phyloP scores from a whole-genome alignment of 1,140 invertebrate species.

The Pygmarrhopalites habei region DNA sequence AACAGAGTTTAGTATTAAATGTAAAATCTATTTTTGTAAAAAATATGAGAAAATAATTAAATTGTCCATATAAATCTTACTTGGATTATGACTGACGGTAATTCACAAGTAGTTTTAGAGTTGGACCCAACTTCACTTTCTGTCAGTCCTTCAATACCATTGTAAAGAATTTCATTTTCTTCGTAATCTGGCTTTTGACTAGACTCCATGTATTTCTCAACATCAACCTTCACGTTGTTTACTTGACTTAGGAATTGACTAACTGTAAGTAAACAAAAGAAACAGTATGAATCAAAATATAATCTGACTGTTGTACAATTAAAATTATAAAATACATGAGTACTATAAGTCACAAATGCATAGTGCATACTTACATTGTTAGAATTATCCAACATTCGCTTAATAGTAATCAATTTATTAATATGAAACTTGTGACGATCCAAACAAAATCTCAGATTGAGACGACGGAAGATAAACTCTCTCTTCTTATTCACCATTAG shows the following conservation, averaged over 20 bases:
- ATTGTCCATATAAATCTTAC: no score
- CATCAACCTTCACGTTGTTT: slow-evolving; percentile 90
- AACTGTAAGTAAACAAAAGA: no score
- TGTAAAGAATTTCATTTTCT: slow-evolving; percentile 94
- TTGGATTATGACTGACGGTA: no score
- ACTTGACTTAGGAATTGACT: slow-evolving; percentile 55
- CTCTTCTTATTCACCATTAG: slow-evolving; percentile 90
- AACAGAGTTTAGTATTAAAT: no score
- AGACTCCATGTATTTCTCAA: slow-evolving; percentile 95
- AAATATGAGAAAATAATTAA: no score
- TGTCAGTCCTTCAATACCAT: slow-evolving; percentile 87
- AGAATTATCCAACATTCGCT: slow-evolving; percentile 90
- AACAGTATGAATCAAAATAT: neutral
- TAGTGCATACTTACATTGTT: neutral
- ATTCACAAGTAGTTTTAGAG: no score
- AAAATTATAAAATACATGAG: neutral
- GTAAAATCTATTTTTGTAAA: no score
- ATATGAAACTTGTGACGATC: slow-evolving; percentile 96
- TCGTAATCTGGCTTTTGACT: slow-evolving; percentile 93
- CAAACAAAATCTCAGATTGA: slow-evolving; percentile 79
- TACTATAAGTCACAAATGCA: neutral
- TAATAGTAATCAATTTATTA: slow-evolving; percentile 89
- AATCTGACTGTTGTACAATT: neutral
- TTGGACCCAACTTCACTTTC: no score
- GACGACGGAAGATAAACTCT: slow-evolving; percentile 92